Conservation (phyloP, 2,797 vertebrate genomes). For the Ceyx erithaca region DNA sequence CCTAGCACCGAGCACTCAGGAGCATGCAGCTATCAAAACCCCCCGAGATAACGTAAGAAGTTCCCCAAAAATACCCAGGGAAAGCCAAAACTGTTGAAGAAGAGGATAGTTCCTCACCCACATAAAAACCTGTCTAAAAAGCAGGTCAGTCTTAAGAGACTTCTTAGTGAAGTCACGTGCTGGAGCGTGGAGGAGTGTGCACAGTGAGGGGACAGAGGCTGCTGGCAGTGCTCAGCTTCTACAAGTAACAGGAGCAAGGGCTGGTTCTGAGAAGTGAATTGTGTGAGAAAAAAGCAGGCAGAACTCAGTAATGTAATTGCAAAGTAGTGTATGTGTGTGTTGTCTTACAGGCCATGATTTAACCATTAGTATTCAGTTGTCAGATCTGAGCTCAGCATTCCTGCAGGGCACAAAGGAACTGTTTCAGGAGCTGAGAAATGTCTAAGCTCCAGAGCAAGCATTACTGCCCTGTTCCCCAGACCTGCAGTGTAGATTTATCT, state of each 20-base stretch:
- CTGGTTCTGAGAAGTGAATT: background rate
- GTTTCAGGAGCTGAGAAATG: background rate
- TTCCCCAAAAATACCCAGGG: background rate
- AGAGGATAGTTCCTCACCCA: background rate
- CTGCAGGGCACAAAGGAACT: background rate
- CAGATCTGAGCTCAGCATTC: background rate
- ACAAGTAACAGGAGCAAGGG: background rate
- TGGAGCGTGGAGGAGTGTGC: background rate
- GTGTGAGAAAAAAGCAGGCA: background rate
- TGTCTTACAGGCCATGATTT: background rate
- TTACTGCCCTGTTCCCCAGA: background rate
- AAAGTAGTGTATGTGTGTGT: background rate
- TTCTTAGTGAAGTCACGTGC: background rate
- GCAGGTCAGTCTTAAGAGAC: background rate
- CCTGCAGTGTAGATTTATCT: rapidly evolving
- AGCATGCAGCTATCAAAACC: background rate
- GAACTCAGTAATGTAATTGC: background rate
- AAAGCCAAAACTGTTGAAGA: background rate
- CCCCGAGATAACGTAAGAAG: background rate
- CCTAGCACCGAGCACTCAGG: background rate
- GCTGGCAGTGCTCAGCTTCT: background rate
- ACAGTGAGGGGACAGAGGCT: background rate
- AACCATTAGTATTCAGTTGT: background rate
- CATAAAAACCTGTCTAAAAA: background rate
- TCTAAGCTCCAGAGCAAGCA: background rate